Percentiles rank a stretch among this genome's conserved stretches.
Conservation (phyloP, 2,113 vertebrate genomes). For the Brachypodius melanocephalos region DNA sequence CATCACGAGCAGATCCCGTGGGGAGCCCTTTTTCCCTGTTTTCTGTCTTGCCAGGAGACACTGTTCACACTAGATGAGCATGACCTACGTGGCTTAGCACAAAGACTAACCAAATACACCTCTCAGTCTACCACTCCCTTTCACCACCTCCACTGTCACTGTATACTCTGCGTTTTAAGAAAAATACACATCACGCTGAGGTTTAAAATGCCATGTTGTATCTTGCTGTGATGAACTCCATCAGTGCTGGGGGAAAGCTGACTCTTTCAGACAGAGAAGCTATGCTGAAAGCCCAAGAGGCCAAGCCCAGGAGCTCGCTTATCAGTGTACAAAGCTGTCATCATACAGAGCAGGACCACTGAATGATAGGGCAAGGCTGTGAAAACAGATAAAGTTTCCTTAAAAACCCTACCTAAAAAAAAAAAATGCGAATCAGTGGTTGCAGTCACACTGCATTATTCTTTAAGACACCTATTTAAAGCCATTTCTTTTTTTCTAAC, state of each 20-base stretch:
- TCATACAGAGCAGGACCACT: neutral
- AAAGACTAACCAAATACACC: constrained; percentile 24
- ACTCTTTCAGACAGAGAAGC: neutral
- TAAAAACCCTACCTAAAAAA: constrained; percentile 1
- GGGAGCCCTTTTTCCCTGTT: neutral
- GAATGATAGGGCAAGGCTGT: constrained; percentile 42
- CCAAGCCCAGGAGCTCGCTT: neutral
- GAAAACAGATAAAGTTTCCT: constrained; percentile 43
- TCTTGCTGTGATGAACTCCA: neutral
- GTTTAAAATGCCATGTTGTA: constrained; percentile 30
- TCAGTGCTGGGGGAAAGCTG: neutral
- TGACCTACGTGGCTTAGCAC: neutral
- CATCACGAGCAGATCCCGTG: neutral
- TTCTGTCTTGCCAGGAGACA: neutral
- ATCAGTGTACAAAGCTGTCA: constrained; percentile 48
- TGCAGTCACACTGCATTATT: neutral
- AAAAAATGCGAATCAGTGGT: neutral
- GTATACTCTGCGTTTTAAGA: neutral
- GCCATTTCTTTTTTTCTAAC: constrained; percentile 5
- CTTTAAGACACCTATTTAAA: constrained; percentile 48
- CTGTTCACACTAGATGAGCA: neutral
- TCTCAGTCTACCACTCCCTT: neutral
- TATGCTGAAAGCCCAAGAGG: neutral
- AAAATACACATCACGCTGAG: neutral
- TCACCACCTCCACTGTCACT: constrained; percentile 27